phyloP scores from a whole-genome alignment of 2,113 vertebrate genomes.

The Poeciliopsis retropinna region DNA sequence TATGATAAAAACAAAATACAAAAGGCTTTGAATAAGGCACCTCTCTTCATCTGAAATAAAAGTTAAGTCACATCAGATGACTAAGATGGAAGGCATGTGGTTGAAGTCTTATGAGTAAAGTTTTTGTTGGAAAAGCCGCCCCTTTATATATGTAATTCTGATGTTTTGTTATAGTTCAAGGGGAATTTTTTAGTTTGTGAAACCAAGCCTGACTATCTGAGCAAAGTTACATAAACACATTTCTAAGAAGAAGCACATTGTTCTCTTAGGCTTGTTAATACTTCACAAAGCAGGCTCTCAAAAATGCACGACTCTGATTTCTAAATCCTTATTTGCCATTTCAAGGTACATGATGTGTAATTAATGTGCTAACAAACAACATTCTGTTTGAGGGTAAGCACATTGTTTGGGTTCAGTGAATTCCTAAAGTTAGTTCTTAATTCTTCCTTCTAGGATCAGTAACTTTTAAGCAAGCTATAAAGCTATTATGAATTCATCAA shows the following conservation, averaged over 20 bases:
- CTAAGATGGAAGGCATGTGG: background rate
- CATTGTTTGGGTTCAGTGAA: too few relatives aligned
- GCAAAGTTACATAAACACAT: background rate
- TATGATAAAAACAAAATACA: background rate
- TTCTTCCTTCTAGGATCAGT: too few relatives aligned
- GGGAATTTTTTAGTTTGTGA: slow-evolving; percentile 33
- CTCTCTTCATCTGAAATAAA: slow-evolving; percentile 22
- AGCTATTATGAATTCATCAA: too few relatives aligned
- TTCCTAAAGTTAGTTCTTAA: too few relatives aligned
- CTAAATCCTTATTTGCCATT: too few relatives aligned
- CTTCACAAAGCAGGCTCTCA: background rate
- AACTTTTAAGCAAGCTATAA: too few relatives aligned
- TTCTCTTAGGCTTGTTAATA: slow-evolving; percentile 4
- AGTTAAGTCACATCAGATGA: slow-evolving; percentile 23
- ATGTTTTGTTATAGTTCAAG: slow-evolving; percentile 37
- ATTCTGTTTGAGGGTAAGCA: too few relatives aligned
- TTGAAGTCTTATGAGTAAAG: too few relatives aligned
- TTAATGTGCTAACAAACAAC: too few relatives aligned
- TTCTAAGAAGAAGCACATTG: too few relatives aligned
- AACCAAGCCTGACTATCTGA: slow-evolving; percentile 22
- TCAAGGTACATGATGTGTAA: too few relatives aligned
- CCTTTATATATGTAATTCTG: slow-evolving; percentile 38
- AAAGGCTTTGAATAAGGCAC: background rate
- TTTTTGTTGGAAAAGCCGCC: background rate
- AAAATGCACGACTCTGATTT: too few relatives aligned